phyloP scores from a whole-genome alignment of 2,113 vertebrate genomes.

The Cyprichromis sp. region DNA sequence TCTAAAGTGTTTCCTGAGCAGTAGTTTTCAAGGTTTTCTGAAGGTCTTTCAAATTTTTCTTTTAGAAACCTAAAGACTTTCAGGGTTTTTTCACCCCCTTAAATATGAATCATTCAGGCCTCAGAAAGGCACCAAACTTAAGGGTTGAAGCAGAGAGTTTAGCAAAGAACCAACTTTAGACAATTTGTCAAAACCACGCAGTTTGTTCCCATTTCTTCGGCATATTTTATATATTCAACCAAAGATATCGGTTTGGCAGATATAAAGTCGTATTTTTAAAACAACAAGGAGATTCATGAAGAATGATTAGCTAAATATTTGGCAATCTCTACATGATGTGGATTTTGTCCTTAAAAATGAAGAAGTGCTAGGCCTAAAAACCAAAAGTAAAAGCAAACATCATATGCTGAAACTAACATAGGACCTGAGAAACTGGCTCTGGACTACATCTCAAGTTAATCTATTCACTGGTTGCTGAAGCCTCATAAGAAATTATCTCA shows the following conservation, averaged over 20 bases:
- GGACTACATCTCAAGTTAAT: not conserved
- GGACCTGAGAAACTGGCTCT: not conserved
- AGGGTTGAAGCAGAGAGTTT: not conserved
- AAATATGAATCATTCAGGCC: not conserved
- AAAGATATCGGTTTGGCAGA: not conserved
- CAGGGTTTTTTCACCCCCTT: rapidly evolving
- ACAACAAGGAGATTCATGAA: not conserved
- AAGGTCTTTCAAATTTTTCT: not conserved
- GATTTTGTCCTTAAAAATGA: not conserved
- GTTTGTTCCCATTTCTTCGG: not conserved
- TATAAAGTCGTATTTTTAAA: not conserved
- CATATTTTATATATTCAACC: not conserved
- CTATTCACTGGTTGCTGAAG: not conserved
- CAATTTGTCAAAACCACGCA: no score
- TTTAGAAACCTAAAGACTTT: not conserved
- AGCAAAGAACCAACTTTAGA: not conserved
- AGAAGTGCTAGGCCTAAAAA: not conserved
- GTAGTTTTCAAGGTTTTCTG: not conserved
- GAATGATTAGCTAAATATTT: not conserved
- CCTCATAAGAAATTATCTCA: not conserved
- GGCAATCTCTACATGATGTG: not conserved
- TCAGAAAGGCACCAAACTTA: not conserved
- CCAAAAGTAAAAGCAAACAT: not conserved
- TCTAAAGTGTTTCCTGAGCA: not conserved
- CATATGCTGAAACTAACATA: not conserved